Base-by-base conservation (phyloP, 2,113 vertebrate genomes). In the Hystrix brachyura region DNA sequence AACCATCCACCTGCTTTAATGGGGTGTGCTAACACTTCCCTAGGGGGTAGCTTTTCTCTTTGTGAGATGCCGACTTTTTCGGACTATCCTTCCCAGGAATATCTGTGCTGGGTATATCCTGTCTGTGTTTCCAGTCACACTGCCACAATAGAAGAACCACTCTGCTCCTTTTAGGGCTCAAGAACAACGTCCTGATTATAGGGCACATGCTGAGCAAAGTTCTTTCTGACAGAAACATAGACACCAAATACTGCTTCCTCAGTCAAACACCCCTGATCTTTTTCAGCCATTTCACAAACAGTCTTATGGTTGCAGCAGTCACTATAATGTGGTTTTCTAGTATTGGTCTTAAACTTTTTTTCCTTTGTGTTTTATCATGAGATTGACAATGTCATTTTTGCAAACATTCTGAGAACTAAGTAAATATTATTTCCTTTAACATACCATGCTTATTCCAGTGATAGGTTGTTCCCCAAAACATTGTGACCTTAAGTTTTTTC, bases 401-500 rank as follows among this genome's bases (percentile, higher is more conserved):
- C 51, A 72, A 95, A 55, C 78, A 86, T 86, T 89, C 43, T 84
- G 76, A 65, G 92, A 93, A 62, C 53, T 86, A 91, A 86, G 69
- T 72, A 85, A 64, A 93, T 69, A 25, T 78, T 74, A 57, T 64
- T 86, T 29, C 53, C 53, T 76, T 87, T 48, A 96, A 65, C 21
- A n/a, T 62, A 79, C 3, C 94, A 46, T 65, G 2, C 82, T 85
- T 90, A 80, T 93, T 91, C 67, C 67, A 59, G 6, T 90, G 55
- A 51, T 53, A 55, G 7, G 17, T 93, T 25, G 4, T 79, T 69
- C 32, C 38, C 43, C 48, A 57, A 82, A 48, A 59, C 3, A 69
- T 65, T 86, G 21, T 76, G 25, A n/a, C n/a, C 55, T 79, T 93
- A 67, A 67, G 59, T 95, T 95, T 38, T 48, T 95, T 86, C 43